These are phyloP conservation scores for Coregonus suidteri DNA, from an alignment of 2,797 vertebrate species.

Conservation along the genomic window DNA sequence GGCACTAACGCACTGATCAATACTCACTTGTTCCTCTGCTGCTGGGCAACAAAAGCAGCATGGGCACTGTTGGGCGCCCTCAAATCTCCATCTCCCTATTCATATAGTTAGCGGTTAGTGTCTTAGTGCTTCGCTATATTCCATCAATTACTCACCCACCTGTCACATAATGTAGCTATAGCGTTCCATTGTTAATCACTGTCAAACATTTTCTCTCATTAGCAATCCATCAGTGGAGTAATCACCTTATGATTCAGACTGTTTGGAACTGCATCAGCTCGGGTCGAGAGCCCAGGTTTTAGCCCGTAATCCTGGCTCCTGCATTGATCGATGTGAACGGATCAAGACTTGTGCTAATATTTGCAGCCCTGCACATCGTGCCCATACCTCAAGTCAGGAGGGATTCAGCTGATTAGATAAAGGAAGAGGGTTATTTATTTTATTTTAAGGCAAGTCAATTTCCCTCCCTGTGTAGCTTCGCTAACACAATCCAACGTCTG, in stretches of 20 bases:
- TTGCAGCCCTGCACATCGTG: conserved; percentile 8
- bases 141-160: conserved; percentile 19
- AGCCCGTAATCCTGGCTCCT: conserved; percentile 5
- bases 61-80: conserved; percentile 8
- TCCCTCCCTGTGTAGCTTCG: conserved; percentile 43
- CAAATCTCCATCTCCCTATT: conserved; percentile 19
- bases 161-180: conserved; percentile 12
- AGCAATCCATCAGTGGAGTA: conserved; percentile 20
- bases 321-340: conserved; percentile 3
- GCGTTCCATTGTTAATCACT: conserved; percentile 25
- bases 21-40: conserved; percentile 36
- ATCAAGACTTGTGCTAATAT: background rate
- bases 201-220: conserved; percentile 38
- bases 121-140: background rate
- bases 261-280: conserved; percentile 13
- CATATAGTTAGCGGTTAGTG: background rate
- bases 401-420: background rate
- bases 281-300: background rate
- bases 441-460: background rate
- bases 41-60: conserved; percentile 31
- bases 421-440: background rate
- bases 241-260: conserved; percentile 19
- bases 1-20: conserved; percentile 51
- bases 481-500: background rate
- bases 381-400: background rate